Percentiles rank a stretch among this genome's conserved stretches.
These are phyloP conservation scores for Oncorhynchus mykiss DNA, from an alignment of 2,113 vertebrate species.

Conservation along the genomic window DNA sequence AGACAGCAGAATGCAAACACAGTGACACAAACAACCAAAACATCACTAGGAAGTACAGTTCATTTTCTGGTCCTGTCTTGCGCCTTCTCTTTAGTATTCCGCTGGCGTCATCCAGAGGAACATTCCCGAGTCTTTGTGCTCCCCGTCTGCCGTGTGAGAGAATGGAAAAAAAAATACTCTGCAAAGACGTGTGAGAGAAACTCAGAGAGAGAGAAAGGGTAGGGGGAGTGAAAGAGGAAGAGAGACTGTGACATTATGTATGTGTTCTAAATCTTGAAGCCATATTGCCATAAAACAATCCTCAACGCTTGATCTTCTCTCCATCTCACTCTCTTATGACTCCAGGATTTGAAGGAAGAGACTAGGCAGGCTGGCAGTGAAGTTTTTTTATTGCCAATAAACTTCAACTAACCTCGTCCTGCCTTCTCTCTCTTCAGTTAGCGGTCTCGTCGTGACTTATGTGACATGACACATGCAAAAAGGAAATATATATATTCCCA, in stretches of 20 bases:
- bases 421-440: background rate
- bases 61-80: slow-evolving; percentile 10
- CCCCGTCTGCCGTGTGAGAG: background rate
- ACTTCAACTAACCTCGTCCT: background rate
- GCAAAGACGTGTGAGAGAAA: background rate
- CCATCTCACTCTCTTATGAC: no score
- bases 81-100: slow-evolving; percentile 44
- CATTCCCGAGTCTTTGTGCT: slow-evolving; percentile 31
- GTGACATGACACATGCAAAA: background rate
- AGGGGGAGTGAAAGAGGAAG: background rate
- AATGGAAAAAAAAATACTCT: background rate
- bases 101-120: slow-evolving; percentile 13
- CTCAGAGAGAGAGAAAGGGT: background rate
- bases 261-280: no score
- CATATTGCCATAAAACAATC: no score
- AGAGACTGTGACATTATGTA: no score
- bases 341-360: background rate
- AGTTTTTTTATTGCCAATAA: background rate
- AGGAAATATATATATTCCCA: background rate
- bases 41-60: background rate
- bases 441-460: no score
- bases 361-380: background rate
- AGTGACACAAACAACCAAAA: background rate
- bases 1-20: slow-evolving; percentile 4
- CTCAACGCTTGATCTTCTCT: no score